Evolutionary conservation across 1,140 invertebrate genomes (phyloP).

Genomic region (Agrypnia vestita): DNA sequence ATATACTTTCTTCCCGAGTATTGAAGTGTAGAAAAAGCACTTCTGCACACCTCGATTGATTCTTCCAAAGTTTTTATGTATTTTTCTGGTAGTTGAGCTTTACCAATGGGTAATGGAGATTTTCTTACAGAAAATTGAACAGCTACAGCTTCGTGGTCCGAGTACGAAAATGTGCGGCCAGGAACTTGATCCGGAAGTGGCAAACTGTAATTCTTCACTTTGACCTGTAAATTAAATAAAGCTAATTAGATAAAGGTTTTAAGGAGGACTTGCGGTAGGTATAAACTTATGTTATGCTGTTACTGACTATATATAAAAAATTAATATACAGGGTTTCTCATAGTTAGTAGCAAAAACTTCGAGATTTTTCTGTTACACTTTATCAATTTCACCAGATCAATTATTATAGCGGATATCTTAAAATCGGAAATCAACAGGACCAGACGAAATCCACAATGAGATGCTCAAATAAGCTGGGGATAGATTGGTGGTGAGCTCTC

Average conservation of each 20-base stretch:
- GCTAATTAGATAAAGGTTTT: not conserved
- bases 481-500: too few species aligned
- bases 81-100: constrained; percentile 15
- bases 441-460: too few species aligned
- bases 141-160: constrained; percentile 93
- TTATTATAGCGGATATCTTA: too few species aligned
- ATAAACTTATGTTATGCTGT: too few species aligned
- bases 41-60: constrained; percentile 76
- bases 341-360: too few species aligned
- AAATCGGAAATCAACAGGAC: too few species aligned
- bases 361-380: too few species aligned
- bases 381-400: too few species aligned
- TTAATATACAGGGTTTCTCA: too few species aligned
- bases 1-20: constrained; percentile 77
- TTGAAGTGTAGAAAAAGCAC: constrained; percentile 73
- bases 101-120: constrained; percentile 9
- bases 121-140: constrained; percentile 74
- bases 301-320: too few species aligned
- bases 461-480: too few species aligned
- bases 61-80: constrained; percentile 72
- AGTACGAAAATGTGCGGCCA: constrained; percentile 83
- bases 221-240: constrained; percentile 70
- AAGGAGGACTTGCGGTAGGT: too few species aligned
- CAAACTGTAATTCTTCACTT: constrained; percentile 77
- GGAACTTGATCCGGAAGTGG: constrained; percentile 85